Percentiles rank a stretch among this genome's conserved stretches.
Conservation (phyloP, 37 sponge, comb jelly and placozoan species). For the Eunapius fragilis region DNA sequence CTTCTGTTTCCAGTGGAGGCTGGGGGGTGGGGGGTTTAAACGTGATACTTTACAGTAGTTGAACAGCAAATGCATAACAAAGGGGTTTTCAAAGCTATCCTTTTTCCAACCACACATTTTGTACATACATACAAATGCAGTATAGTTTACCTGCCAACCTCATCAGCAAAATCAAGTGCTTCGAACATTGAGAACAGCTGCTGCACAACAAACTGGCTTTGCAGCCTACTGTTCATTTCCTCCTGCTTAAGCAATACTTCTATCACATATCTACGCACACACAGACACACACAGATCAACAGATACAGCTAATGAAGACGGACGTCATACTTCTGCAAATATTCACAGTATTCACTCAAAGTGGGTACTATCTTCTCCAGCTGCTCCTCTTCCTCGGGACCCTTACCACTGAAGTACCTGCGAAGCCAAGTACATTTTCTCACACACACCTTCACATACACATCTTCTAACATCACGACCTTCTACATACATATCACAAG, state of each 20-base stretch:
- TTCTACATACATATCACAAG: no score
- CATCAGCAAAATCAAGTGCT: conserved; percentile 72
- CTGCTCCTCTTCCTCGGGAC: conserved; percentile 27
- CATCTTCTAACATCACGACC: no score
- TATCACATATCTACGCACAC: conserved; percentile 27
- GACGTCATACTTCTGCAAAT: conserved; percentile 51
- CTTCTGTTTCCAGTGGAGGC: no score
- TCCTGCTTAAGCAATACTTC: conserved; percentile 27
- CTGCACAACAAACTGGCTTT: conserved; percentile 53
- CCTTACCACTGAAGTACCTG: conserved; percentile 44
- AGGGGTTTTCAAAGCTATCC: no score
- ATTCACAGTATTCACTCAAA: conserved; percentile 66
- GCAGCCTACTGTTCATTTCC: conserved; percentile 2
- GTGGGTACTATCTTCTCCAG: conserved; percentile 73
- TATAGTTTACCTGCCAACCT: conserved; percentile 72
- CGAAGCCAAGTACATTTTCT: conserved; percentile 69
- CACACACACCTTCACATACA: no score
- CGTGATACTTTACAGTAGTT: no score
- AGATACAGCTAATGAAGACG: not conserved
- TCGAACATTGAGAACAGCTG: conserved; percentile 58
- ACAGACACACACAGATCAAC: not conserved
- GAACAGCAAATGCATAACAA: no score
- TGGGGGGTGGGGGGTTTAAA: no score
- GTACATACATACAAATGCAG: no score
- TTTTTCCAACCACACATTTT: no score